A percentile compares a stretch with the other conserved stretches of the same genome.
Conservation (phyloP, 2,113 vertebrate species). For the Passer domesticus region DNA sequence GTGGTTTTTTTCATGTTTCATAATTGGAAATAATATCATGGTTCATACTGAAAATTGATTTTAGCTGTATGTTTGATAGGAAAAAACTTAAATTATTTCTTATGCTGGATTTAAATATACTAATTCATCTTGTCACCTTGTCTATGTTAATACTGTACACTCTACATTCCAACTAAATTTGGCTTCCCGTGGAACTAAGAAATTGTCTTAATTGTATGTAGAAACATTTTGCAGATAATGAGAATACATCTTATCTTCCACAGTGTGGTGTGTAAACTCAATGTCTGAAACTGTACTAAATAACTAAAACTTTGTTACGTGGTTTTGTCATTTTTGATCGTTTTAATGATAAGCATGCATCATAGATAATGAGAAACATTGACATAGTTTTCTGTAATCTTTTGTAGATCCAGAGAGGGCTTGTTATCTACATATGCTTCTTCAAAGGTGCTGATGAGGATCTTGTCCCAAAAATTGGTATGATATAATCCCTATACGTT, state of each 20-base stretch:
- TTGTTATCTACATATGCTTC: slow-evolving; percentile 94
- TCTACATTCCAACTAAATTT: background rate
- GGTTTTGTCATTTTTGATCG: background rate
- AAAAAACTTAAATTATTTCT: background rate
- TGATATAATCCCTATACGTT: slow-evolving; percentile 10
- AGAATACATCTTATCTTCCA: background rate
- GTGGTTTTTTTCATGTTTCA: background rate
- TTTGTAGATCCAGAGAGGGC: slow-evolving; percentile 85
- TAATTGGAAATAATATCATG: background rate
- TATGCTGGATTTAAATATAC: background rate
- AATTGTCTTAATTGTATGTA: background rate
- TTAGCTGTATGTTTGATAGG: background rate
- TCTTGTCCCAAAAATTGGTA: slow-evolving; percentile 90
- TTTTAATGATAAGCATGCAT: background rate
- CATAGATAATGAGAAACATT: background rate
- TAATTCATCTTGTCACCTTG: background rate
- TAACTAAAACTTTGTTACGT: background rate
- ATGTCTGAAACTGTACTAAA: background rate
- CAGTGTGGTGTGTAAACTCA: background rate
- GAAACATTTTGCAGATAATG: background rate
- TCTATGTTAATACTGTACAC: background rate
- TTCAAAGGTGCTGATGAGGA: slow-evolving; percentile 89
- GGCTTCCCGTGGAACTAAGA: background rate
- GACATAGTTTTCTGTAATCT: background rate
- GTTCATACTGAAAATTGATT: background rate